These are phyloP conservation scores for Ammodytes dubius DNA, from an alignment of 2,113 vertebrate genomes.

Conservation along the genomic window DNA sequence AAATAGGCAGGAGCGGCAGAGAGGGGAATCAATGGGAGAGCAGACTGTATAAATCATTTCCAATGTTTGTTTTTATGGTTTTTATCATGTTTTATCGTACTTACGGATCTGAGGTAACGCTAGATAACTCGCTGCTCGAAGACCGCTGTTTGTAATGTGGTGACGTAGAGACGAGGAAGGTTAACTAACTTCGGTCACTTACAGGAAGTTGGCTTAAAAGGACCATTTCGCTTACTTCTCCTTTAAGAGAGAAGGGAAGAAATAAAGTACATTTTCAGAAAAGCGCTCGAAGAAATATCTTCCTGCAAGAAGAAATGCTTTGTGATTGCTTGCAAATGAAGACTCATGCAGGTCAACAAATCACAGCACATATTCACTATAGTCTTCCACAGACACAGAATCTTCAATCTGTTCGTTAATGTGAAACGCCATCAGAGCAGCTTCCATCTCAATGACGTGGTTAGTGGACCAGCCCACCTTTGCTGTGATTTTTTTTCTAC, in stretches of 20 bases:
- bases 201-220: no score
- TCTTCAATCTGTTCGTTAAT: constrained; percentile 13
- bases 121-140: no score
- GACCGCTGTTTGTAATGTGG: no score
- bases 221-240: no score
- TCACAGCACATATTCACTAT: not conserved
- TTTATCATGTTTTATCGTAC: no score
- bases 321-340: constrained; percentile 25
- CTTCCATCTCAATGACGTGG: constrained; percentile 18
- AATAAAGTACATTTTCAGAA: constrained; percentile 53
- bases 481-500: constrained; percentile 35
- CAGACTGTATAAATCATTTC: no score
- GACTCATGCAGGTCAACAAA: constrained; percentile 16
- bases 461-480: constrained; percentile 13
- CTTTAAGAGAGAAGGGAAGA: constrained; percentile 23
- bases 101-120: no score
- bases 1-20: no score
- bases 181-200: no score
- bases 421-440: constrained; percentile 27
- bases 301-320: constrained; percentile 3
- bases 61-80: no score
- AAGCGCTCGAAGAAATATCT: constrained; percentile 18
- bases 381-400: constrained; percentile 1
- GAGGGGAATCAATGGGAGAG: no score
- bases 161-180: no score